Conservation (phyloP, 2,888 invertebrate genomes). For the Rhorus exstirpatorius region DNA sequence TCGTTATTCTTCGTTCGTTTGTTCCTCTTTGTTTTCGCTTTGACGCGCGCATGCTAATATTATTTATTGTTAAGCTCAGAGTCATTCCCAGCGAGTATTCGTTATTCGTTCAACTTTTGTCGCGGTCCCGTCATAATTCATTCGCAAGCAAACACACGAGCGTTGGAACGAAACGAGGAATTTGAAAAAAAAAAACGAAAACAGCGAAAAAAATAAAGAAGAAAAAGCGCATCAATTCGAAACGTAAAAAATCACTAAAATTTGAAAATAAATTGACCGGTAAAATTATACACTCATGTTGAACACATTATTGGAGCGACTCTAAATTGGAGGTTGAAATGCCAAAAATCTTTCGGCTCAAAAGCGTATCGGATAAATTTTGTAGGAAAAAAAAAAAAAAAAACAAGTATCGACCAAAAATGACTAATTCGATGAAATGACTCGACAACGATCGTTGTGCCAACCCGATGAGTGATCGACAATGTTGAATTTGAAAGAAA, state of each 20-base stretch:
- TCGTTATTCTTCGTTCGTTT: slow-evolving; percentile 16
- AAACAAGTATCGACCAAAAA: slow-evolving; percentile 17
- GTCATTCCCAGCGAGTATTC: slow-evolving; percentile 73
- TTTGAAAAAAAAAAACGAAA: slow-evolving; percentile 9
- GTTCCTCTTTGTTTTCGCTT: slow-evolving; percentile 54
- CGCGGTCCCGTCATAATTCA: slow-evolving; percentile 42
- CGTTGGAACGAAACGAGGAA: slow-evolving; percentile 2
- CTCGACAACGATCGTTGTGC: slow-evolving; percentile 2
- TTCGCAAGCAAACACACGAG: neutral
- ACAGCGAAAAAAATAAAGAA: neutral
- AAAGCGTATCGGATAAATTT: neutral
- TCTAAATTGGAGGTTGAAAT: too few species aligned
- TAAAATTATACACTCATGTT: too few species aligned
- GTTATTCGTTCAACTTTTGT: slow-evolving; percentile 49
- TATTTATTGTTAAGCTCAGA: slow-evolving; percentile 75
- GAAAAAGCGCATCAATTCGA: slow-evolving; percentile 9
- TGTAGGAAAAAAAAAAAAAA: slow-evolving; percentile 8
- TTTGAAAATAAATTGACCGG: neutral
- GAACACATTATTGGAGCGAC: too few species aligned
- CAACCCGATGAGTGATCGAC: slow-evolving; percentile 17
- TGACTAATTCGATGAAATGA: slow-evolving; percentile 2
- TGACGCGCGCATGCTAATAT: slow-evolving; percentile 74
- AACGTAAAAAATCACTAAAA: neutral
- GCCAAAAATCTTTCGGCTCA: too few species aligned
- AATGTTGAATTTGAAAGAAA: neutral